Evolutionary conservation across 2,113 vertebrate genomes (phyloP).

Genomic region (Marmota monax): DNA sequence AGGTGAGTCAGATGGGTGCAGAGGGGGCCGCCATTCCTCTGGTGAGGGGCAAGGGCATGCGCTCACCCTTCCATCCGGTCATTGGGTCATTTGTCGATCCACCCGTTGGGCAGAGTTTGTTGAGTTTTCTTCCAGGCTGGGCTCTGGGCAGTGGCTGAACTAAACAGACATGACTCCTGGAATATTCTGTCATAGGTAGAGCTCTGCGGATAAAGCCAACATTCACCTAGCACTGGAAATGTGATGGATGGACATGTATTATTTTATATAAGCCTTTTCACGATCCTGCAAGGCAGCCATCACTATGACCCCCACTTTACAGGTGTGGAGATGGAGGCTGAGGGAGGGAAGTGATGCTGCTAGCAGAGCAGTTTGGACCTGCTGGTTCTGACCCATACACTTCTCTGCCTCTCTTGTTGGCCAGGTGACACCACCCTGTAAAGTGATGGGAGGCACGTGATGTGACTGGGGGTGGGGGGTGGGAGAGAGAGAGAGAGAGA

Average conservation of each 20-base stretch:
- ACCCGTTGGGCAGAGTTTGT: neutral
- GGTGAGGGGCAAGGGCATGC: neutral
- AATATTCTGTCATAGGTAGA: neutral
- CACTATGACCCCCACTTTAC: neutral
- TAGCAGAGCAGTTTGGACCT: neutral
- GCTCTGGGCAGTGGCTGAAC: neutral
- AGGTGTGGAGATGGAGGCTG: neutral
- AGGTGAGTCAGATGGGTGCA: slow-evolving; percentile 75
- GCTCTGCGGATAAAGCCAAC: neutral
- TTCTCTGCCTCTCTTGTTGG: neutral
- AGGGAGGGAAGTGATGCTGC: neutral
- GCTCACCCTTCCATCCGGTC: neutral
- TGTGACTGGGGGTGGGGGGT: neutral
- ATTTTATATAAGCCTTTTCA: neutral
- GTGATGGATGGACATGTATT: neutral
- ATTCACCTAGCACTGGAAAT: neutral
- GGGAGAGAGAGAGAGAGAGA: too few species aligned
- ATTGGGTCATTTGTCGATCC: neutral
- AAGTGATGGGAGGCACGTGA: neutral
- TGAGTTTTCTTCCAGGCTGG: neutral
- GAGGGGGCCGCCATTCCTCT: neutral
- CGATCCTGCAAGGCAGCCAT: neutral
- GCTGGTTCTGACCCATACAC: neutral
- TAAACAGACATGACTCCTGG: too few species aligned
- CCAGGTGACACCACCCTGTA: neutral